These are phyloP conservation scores for Scolopax bukidnonensis DNA, from an alignment of 2,797 vertebrate genomes.

Conservation along the genomic window DNA sequence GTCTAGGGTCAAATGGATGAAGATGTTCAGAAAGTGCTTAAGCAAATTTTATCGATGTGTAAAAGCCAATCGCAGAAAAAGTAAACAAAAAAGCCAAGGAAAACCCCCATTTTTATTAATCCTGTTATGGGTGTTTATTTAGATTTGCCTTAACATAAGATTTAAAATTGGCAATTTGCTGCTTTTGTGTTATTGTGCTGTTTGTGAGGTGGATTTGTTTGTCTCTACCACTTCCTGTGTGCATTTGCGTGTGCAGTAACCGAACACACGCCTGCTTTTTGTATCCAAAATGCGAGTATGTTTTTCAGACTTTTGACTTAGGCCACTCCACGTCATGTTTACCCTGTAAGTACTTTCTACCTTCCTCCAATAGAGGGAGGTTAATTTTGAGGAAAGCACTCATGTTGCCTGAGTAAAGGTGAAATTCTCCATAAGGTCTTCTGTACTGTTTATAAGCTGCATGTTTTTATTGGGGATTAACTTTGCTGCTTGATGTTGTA, in stretches of 20 bases:
- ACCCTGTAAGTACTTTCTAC: slow-evolving; percentile 22
- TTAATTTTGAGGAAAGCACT: background rate
- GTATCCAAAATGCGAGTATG: background rate
- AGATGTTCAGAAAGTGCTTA: slow-evolving; percentile 97
- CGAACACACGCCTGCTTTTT: slow-evolving; percentile 35
- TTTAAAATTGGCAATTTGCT: slow-evolving; percentile 34
- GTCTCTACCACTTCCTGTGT: slow-evolving; percentile 29
- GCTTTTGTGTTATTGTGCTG: slow-evolving; percentile 55
- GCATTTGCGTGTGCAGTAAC: slow-evolving; percentile 42
- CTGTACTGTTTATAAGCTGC: slow-evolving; percentile 12
- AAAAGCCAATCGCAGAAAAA: slow-evolving; percentile 92
- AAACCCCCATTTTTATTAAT: slow-evolving; percentile 44
- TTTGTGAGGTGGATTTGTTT: slow-evolving; percentile 52
- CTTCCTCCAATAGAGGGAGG: background rate
- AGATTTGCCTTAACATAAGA: slow-evolving; percentile 57
- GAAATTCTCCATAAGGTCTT: background rate
- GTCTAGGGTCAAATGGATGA: slow-evolving; percentile 98
- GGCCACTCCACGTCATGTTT: slow-evolving; percentile 19
- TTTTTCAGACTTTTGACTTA: slow-evolving; percentile 34
- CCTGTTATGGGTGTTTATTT: slow-evolving; percentile 41
- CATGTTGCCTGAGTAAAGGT: background rate
- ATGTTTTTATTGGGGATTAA: background rate
- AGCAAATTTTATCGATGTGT: slow-evolving; percentile 98
- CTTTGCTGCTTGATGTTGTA: background rate
- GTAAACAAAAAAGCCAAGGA: slow-evolving; percentile 69